A percentile compares a stretch with the other conserved stretches of the same genome.
These are phyloP conservation scores for Drosophila nr. perissopoda DNA, from an alignment of 2,888 invertebrate genomes.

Conservation along the genomic window DNA sequence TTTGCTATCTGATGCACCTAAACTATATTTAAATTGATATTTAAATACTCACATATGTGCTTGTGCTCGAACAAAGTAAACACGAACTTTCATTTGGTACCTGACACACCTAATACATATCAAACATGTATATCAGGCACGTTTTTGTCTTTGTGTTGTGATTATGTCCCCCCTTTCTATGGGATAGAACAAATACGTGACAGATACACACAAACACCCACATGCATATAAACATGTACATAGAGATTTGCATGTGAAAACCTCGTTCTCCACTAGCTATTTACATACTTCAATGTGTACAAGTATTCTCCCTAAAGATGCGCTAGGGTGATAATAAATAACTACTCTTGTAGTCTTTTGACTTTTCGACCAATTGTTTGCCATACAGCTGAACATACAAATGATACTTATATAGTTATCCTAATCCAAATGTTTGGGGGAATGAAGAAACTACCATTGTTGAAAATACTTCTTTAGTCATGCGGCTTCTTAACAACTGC, in stretches of 20 bases:
- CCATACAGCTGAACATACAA: neutral
- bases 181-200: constrained; percentile 1
- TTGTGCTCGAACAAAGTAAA: neutral
- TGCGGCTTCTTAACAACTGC: neutral
- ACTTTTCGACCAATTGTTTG: neutral
- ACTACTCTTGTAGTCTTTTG: neutral
- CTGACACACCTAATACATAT: neutral
- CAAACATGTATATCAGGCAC: neutral
- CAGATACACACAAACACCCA: neutral
- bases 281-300: neutral
- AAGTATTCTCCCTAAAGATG: neutral
- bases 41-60: neutral
- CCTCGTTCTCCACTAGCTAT: constrained; percentile 7
- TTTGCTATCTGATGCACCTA: neutral
- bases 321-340: neutral
- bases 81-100: neutral
- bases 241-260: constrained; percentile 24
- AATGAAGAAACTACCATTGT: neutral
- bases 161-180: constrained; percentile 2
- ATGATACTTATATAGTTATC: neutral
- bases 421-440: neutral
- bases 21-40: constrained; percentile 13
- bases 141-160: constrained; percentile 6
- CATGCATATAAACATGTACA: constrained; percentile 1
- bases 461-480: neutral